Evolutionary conservation across 2,113 vertebrate species (phyloP).

Genomic region (Perccottus glenii): DNA sequence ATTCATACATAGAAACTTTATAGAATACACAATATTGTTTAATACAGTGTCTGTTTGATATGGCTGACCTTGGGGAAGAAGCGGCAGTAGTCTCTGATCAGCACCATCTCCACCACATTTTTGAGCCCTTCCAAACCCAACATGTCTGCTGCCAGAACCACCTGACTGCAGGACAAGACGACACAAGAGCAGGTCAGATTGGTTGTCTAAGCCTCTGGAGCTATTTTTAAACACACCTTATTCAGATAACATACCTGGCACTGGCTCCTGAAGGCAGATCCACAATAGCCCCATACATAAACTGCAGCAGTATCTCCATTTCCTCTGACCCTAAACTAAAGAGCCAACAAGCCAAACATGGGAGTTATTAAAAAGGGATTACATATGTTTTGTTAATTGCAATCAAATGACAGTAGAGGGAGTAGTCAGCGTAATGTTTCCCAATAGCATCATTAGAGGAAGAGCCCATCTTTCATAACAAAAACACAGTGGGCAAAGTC

Average conservation of each 20-base stretch:
- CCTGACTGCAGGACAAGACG: conserved; percentile 77
- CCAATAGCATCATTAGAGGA: no score
- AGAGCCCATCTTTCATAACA: no score
- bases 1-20: no score
- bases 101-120: conserved; percentile 88
- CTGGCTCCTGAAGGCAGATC: conserved; percentile 87
- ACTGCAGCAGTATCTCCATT: conserved; percentile 89
- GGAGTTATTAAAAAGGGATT: not conserved
- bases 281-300: conserved; percentile 91
- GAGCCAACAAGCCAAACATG: conserved; percentile 37
- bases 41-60: not conserved
- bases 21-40: not conserved
- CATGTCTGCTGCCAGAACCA: conserved; percentile 91
- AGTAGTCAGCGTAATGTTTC: no score
- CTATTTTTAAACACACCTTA: not conserved
- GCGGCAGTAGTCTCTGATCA: conserved; percentile 93
- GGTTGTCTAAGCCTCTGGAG: not conserved
- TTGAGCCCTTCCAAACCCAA: conserved; percentile 92
- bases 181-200: conserved; percentile 26
- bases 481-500: no score
- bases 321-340: conserved; percentile 86
- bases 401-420: no score
- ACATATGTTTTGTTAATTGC: no score
- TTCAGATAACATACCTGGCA: conserved; percentile 80
- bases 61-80: conserved; percentile 91